Evolutionary conservation across 2,113 vertebrate genomes (phyloP), one percentile per base, ranked within the genome.

Genomic region (Spea multiplicata): DNA sequence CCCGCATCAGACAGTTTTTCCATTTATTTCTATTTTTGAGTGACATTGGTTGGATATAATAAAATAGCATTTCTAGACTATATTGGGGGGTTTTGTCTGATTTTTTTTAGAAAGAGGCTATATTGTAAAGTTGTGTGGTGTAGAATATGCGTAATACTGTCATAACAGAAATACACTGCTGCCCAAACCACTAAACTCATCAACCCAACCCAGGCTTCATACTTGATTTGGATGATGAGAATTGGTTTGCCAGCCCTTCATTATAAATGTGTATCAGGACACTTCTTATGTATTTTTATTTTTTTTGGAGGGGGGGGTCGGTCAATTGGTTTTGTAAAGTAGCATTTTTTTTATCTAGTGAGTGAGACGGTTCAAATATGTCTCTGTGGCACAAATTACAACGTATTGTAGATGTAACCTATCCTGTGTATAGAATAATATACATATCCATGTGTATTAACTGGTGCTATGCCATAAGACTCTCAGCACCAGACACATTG

Each of bases 401-500:
- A 59, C 12, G 6, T 59, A 59, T 59, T 59, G 17, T 30, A 64
- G 61, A 64, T 64, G 17, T 64, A 64, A 2, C 7, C 61, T 64
- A 64, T 64, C 61, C 61, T 17, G 6, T 30, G 61, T 17, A 64
- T 64, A 64, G 61, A 17, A 17, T 6, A 64, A 64, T 17, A 64
- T 64, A 17, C 16, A 64, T 6, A 30, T 17, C n/a, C 61, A 16
- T 64, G 5, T 64, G 4, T 64, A 64, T 30, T 61, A 61, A n/a
- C 61, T 30, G 17, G 61, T 64, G 61, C 61, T 64, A 64, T 64
- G 61, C 61, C 61, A 16, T 17, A 64, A 64, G 61, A 13, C 16
- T 17, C 13, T 16, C 61, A 8, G 13, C 5, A 16, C 5, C 4
- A 6, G 30, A 16, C 4, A 5, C 61, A 64, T 12, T 13, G 55